phyloP scores from a whole-genome alignment of 1,140 invertebrate genomes.

The Drosophila mayri region DNA sequence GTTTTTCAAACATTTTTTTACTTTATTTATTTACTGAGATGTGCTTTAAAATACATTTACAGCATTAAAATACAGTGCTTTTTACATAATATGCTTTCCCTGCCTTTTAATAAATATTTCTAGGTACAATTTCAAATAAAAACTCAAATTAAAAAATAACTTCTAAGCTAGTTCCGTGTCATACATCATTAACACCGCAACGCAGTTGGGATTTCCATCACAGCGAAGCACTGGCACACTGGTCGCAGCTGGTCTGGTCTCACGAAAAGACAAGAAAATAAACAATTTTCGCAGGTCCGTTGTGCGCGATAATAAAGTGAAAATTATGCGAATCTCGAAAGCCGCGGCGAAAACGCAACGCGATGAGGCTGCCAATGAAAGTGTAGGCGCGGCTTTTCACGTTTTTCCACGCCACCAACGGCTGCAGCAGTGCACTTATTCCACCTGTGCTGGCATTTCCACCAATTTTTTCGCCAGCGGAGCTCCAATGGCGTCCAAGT shows the following conservation, averaged over 20 bases:
- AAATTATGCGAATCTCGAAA: conserved; percentile 44
- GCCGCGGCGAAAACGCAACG: conserved; percentile 35
- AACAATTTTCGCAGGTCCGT: conserved; percentile 34
- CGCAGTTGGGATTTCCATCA: not conserved
- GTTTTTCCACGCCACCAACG: conserved; percentile 19
- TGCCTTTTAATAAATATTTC: not conserved
- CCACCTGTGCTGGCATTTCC: conserved; percentile 47
- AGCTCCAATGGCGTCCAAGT: conserved; percentile 37
- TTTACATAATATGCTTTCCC: not conserved
- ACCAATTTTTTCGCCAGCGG: conserved; percentile 28
- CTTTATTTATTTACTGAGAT: too few relatives aligned
- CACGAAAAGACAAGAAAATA: conserved; percentile 43
- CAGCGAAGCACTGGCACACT: not conserved
- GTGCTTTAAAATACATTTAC: too few relatives aligned
- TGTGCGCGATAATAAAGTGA: conserved; percentile 24
- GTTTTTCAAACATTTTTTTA: too few relatives aligned
- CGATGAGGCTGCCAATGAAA: conserved; percentile 28
- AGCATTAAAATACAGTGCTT: not conserved
- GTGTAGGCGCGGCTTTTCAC: conserved; percentile 30
- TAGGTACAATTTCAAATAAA: not conserved
- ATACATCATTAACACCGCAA: not conserved
- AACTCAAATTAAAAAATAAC: not conserved
- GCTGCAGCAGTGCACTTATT: conserved; percentile 34
- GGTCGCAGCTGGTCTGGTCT: conserved; percentile 37
- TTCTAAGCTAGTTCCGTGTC: conserved; percentile 3